Base-by-base conservation (phyloP, 2,797 vertebrate species). In the Leptatherina wallacei region DNA sequence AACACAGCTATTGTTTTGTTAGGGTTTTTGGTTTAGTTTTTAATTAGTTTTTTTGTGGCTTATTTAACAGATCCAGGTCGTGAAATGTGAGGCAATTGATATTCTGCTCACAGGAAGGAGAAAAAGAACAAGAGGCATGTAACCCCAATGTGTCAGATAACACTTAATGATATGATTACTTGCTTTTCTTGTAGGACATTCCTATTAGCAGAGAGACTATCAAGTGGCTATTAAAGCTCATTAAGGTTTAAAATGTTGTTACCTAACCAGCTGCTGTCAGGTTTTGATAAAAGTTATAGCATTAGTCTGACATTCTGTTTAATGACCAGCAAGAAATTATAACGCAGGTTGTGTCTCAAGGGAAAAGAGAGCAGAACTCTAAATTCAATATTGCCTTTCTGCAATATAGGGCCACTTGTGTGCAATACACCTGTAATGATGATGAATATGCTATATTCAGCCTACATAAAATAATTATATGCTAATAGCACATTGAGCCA, bases 191-290 rank as follows among this genome's bases (percentile, higher is more conserved):
- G 58, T 71, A 40, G 52, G 60, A 66, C 16, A 83, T 70, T 77
- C 47, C 55, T 30, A 6, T 2, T 10, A 69, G 36, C 61, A 70
- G 22, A 57, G 32, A 75, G 62, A 83, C 83, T 75, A 79, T 71
- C 30, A 69, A 56, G 22, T 68, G 18, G 38, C 51, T 38, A 64
- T 75, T 69, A 65, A 49, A 65, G 47, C n/a, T 22, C 10, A 51
- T 24, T 54, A 54, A 54, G 24, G 13, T 16, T 54, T 29, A 54
- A 54, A 54, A 29, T 29, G 52, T 16, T 65, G 40, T 24, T 24
- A 7, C 20, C 65, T 56, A 35, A 64, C 30, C 40, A 58, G 3
- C 56, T 77, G 65, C 61, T 54, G 13, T 54, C 22, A 44, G 16
- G 14, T 33, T 51, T 57, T 65, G 32, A 40, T 38, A 51, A 36